Percentiles rank a stretch among this genome's conserved stretches.
Evolutionary conservation across 2,113 vertebrate genomes (phyloP).

Genomic region (Channa argus): DNA sequence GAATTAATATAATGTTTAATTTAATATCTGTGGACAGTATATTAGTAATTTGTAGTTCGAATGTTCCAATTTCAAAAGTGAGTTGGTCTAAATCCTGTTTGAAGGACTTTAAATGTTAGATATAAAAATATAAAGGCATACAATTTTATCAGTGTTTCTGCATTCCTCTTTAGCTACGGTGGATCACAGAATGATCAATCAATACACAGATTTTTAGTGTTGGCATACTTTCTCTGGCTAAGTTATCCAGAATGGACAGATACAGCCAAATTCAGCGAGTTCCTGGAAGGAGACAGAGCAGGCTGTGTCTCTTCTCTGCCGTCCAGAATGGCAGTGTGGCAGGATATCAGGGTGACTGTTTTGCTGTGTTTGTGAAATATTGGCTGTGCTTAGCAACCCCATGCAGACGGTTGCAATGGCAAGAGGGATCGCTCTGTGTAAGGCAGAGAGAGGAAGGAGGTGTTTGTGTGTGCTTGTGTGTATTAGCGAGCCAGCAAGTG

Average conservation of each 20-base stretch:
- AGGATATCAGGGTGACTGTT: conserved; percentile 57
- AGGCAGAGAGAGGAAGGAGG: conserved; percentile 64
- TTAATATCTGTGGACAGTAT: too few species aligned
- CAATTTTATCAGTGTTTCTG: too few species aligned
- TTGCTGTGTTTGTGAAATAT: conserved; percentile 74
- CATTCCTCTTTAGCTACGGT: too few species aligned
- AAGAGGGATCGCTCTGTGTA: conserved; percentile 65
- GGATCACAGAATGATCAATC: neutral
- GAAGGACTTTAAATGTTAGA: too few species aligned
- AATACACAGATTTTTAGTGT: neutral
- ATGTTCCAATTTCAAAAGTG: too few species aligned
- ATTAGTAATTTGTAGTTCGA: too few species aligned
- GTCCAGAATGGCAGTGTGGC: conserved; percentile 51
- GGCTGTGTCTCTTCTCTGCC: conserved; percentile 36
- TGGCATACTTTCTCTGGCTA: conserved; percentile 18
- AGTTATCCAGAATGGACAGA: neutral
- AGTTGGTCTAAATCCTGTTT: too few species aligned
- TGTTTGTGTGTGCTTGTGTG: conserved; percentile 41
- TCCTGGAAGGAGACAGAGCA: conserved; percentile 37
- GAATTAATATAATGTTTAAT: too few species aligned
- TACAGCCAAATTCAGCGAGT: conserved; percentile 13
- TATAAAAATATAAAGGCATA: too few species aligned
- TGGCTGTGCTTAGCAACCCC: conserved; percentile 75
- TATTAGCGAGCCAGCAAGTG: conserved; percentile 45
- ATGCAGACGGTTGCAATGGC: conserved; percentile 49